phyloP scores from a whole-genome alignment of 2,797 vertebrate species.

The Sebastolobus alascanus region DNA sequence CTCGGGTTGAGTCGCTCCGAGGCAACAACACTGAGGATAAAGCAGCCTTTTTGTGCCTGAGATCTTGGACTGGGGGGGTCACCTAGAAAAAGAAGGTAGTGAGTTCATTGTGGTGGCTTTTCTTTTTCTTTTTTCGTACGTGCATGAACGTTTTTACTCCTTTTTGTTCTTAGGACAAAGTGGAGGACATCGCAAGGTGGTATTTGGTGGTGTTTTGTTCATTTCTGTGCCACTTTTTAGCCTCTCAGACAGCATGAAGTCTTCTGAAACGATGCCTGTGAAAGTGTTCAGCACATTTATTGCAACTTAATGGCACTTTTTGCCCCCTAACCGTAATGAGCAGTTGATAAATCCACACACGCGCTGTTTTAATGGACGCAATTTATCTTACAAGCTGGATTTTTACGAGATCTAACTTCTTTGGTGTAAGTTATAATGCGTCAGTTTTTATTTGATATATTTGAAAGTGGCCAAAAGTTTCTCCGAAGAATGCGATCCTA shows the following conservation, averaged over 20 bases:
- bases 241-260: background rate
- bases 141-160: background rate
- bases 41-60: conserved; percentile 38
- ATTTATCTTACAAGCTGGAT: background rate
- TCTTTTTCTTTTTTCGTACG: conserved; percentile 24
- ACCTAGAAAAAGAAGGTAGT: background rate
- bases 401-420: background rate
- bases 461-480: conserved; percentile 46
- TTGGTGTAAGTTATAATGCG: background rate
- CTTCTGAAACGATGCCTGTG: background rate
- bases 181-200: background rate
- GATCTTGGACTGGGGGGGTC: conserved; percentile 20
- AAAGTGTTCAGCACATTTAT: conserved; percentile 7
- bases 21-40: conserved; percentile 55
- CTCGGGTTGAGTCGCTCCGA: conserved; percentile 74
- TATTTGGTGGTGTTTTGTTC: background rate
- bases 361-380: background rate
- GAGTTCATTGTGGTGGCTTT: background rate
- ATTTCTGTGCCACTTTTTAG: background rate
- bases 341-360: too few relatives aligned
- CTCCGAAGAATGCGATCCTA: conserved; percentile 68
- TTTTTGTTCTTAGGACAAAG: background rate
- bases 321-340: background rate
- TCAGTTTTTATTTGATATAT: conserved; percentile 3
- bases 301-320: background rate